These are phyloP conservation scores for Cataglyphis rosenhaueri DNA, from an alignment of 2,888 invertebrate species.

Conservation along the genomic window DNA sequence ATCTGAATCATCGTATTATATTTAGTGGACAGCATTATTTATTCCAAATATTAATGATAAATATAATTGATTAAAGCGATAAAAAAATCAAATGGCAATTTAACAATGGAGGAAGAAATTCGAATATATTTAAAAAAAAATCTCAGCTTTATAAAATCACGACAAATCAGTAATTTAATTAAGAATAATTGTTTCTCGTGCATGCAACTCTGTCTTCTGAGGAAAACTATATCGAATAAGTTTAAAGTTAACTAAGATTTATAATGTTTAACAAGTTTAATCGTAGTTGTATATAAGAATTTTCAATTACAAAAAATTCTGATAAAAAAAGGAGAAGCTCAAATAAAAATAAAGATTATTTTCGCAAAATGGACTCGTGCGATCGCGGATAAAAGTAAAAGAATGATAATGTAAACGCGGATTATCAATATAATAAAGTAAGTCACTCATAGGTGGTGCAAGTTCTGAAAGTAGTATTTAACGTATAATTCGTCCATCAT, in stretches of 20 bases:
- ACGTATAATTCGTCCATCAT: slow-evolving; percentile 41
- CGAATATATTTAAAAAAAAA: background rate
- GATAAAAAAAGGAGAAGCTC: slow-evolving; percentile 56
- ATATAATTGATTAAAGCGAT: background rate
- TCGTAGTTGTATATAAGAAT: slow-evolving; percentile 42
- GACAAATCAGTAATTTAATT: background rate
- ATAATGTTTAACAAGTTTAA: background rate
- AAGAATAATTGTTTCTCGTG: slow-evolving; percentile 9
- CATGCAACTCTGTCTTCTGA: background rate
- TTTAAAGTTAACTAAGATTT: background rate
- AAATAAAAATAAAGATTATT: slow-evolving; percentile 66
- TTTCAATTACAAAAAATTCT: slow-evolving; percentile 40
- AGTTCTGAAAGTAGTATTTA: slow-evolving; percentile 60
- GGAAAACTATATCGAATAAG: background rate
- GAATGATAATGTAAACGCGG: background rate
- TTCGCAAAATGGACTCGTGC: slow-evolving; percentile 66
- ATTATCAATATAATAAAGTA: slow-evolving; percentile 21
- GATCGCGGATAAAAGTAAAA: slow-evolving; percentile 48
- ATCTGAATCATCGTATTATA: slow-evolving; percentile 3
- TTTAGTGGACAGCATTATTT: background rate
- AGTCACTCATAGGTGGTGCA: slow-evolving; percentile 60
- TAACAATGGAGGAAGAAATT: background rate
- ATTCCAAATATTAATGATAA: background rate
- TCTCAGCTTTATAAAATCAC: background rate
- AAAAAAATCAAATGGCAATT: background rate